Evolutionary conservation across 2,797 vertebrate genomes (phyloP).

Genomic region (Dendrocincla tyrannina): DNA sequence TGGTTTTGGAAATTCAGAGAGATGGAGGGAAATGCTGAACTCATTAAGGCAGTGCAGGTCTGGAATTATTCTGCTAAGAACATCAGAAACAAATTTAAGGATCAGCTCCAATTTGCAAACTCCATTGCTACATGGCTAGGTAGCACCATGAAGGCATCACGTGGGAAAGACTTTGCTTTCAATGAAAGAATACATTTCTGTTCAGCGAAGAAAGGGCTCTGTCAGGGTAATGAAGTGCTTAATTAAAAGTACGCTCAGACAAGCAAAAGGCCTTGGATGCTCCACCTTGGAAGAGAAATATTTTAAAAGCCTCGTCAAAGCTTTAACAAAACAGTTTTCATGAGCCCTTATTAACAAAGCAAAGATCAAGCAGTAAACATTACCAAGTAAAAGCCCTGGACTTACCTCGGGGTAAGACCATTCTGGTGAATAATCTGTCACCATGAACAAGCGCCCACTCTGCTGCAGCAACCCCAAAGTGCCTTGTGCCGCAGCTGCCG

Average conservation of each 20-base stretch:
- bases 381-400: neutral
- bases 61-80: neutral
- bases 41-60: neutral
- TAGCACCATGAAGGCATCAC: neutral
- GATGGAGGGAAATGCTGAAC: neutral
- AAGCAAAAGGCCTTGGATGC: neutral
- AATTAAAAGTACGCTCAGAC: slow-evolving; percentile 12
- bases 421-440: slow-evolving; percentile 98
- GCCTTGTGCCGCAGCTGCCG: slow-evolving; percentile 89
- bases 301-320: neutral
- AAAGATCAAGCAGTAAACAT: neutral
- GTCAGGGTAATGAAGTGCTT: neutral
- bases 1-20: neutral
- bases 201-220: neutral
- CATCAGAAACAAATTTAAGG: neutral
- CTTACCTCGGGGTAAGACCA: slow-evolving; percentile 99
- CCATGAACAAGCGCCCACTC: slow-evolving; percentile 95
- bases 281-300: neutral
- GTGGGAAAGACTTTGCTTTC: neutral
- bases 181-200: neutral
- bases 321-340: neutral
- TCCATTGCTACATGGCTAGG: neutral
- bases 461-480: slow-evolving; percentile 95
- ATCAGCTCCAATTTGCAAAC: neutral
- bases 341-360: neutral